Conservation (phyloP, 2,113 vertebrate genomes). For the Eclectus roratus region DNA sequence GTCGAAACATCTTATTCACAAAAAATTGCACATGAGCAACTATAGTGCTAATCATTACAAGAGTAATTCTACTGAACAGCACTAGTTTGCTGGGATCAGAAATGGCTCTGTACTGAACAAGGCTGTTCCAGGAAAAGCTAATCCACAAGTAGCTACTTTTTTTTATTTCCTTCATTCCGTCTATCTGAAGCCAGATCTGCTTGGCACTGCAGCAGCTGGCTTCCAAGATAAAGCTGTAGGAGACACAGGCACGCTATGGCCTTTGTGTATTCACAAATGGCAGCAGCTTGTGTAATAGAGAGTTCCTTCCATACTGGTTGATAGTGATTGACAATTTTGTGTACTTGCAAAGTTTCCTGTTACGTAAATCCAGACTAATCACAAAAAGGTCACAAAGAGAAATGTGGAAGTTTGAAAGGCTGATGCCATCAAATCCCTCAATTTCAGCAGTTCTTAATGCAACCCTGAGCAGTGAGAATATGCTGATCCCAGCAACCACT, state of each 20-base stretch:
- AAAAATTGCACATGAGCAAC: background rate
- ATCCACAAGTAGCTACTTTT: background rate
- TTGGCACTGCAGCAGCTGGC: constrained; percentile 3
- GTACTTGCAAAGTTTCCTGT: background rate
- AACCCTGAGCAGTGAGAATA: background rate
- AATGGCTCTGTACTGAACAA: background rate
- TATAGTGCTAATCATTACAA: background rate
- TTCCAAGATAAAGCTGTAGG: constrained; percentile 3
- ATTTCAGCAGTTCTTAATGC: background rate
- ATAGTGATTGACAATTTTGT: background rate
- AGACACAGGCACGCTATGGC: background rate
- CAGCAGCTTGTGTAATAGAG: background rate
- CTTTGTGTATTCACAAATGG: background rate
- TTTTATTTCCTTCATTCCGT: background rate
- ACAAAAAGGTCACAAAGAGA: background rate
- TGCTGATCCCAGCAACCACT: background rate
- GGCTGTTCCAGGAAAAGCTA: constrained; percentile 12
- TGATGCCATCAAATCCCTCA: background rate
- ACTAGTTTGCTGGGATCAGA: background rate
- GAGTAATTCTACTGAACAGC: background rate
- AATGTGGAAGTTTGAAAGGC: background rate
- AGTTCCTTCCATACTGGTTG: background rate
- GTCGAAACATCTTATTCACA: background rate
- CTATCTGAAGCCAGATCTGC: constrained; percentile 19
- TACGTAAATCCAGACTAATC: background rate